phyloP scores from a whole-genome alignment of 1,140 invertebrate genomes.

The Ceratosolen fusciceps region DNA sequence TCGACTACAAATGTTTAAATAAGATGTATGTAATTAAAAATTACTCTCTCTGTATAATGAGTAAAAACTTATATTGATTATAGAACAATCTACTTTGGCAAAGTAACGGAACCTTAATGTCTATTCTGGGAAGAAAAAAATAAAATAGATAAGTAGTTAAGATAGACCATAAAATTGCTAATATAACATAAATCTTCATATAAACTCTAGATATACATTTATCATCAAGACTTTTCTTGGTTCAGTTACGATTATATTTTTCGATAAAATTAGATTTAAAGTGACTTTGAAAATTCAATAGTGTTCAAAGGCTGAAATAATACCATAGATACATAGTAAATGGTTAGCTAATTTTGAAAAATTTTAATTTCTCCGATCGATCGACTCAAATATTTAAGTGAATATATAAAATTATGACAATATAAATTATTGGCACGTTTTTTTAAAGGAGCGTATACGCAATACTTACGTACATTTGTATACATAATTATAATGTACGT shows the following conservation, averaged over 20 bases:
- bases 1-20: too few species aligned
- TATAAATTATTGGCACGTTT: too few species aligned
- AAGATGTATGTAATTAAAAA: too few species aligned
- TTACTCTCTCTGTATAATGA: too few species aligned
- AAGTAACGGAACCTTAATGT: constrained; percentile 35
- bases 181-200: constrained; percentile 40
- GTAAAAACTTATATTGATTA: constrained; percentile 11
- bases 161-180: constrained; percentile 39
- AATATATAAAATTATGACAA: too few species aligned
- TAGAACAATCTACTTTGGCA: constrained; percentile 27
- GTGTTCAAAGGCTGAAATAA: not conserved
- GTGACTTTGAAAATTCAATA: constrained; percentile 6
- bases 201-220: constrained; percentile 38
- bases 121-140: constrained; percentile 28
- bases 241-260: not conserved
- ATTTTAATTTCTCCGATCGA: not conserved
- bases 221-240: constrained; percentile 18
- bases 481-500: too few species aligned
- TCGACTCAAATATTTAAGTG: too few species aligned
- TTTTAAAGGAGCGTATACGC: too few species aligned
- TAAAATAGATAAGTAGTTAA: constrained; percentile 37
- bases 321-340: not conserved
- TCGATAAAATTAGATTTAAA: constrained; percentile 26
- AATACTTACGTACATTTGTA: too few species aligned
- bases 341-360: not conserved